Evolutionary conservation across 1,140 invertebrate genomes (phyloP).

Genomic region (Steinernema khuongi): DNA sequence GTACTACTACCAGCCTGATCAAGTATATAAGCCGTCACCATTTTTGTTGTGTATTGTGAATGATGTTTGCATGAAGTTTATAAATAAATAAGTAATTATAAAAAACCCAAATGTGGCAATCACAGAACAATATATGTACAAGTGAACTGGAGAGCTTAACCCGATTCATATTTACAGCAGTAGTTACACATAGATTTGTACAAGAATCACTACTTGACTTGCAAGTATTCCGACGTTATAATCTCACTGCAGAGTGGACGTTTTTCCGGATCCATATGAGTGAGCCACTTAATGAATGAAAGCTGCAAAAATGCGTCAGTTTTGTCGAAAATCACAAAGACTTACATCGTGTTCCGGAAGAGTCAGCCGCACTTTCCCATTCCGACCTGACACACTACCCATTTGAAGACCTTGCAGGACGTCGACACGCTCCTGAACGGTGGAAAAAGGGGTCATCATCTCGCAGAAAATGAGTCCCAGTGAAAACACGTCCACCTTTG

Average conservation of each 20-base stretch:
- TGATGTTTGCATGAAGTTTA: no score
- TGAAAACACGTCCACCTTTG: slow-evolving; percentile 94
- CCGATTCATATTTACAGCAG: no score
- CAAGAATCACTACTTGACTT: background rate
- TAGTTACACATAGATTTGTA: background rate
- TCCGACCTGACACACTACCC: slow-evolving; percentile 23
- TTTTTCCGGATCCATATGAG: slow-evolving; percentile 25
- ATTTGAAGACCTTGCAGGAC: slow-evolving; percentile 41
- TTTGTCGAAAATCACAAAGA: slow-evolving; percentile 12
- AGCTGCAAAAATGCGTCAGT: slow-evolving; percentile 22
- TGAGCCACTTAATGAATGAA: slow-evolving; percentile 31
- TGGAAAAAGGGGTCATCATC: slow-evolving; percentile 77
- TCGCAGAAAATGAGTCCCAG: slow-evolving; percentile 89
- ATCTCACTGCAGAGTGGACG: slow-evolving; percentile 26
- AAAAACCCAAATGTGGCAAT: no score
- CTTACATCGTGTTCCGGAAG: slow-evolving; percentile 17
- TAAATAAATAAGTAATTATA: no score
- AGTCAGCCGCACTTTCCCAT: background rate
- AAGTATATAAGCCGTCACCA: no score
- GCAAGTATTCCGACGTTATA: slow-evolving; percentile 23
- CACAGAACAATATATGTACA: no score
- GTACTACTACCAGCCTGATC: no score
- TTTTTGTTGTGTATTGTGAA: no score
- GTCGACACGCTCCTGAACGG: slow-evolving; percentile 77
- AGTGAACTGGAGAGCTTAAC: no score